A percentile compares a stretch with the other conserved stretches of the same genome.
Evolutionary conservation across 2,113 vertebrate species (phyloP).

Genomic region (Ammodytes marinus): DNA sequence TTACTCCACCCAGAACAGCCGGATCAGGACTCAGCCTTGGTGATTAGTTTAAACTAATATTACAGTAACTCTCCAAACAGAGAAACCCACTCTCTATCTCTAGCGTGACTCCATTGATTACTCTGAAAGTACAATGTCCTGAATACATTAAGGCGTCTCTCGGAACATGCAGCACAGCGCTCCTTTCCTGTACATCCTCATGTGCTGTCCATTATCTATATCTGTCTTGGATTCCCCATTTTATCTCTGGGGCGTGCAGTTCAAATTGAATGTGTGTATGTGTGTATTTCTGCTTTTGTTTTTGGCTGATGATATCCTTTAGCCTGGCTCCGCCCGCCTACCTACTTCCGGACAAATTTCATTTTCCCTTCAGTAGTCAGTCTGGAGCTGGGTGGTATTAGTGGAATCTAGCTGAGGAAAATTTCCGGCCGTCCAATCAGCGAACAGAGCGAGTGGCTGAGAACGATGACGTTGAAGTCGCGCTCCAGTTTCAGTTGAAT

Average conservation of each 20-base stretch:
- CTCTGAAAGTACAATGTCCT: slow-evolving; percentile 22
- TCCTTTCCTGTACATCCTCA: slow-evolving; percentile 5
- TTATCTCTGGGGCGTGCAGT: background rate
- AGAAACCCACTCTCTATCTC: background rate
- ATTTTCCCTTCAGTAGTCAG: too few relatives aligned
- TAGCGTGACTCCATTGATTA: slow-evolving; percentile 15
- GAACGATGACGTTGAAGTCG: too few relatives aligned
- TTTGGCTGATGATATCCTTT: background rate
- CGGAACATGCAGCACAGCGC: background rate
- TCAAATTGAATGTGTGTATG: background rate
- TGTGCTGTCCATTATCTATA: background rate
- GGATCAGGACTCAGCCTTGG: slow-evolving; percentile 21
- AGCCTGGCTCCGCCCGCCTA: too few relatives aligned
- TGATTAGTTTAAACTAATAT: slow-evolving; percentile 13
- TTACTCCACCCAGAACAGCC: slow-evolving; percentile 26
- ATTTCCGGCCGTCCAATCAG: too few relatives aligned
- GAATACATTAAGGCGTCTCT: background rate
- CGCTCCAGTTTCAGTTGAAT: too few relatives aligned
- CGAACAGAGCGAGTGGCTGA: too few relatives aligned
- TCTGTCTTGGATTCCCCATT: background rate
- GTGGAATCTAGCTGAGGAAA: too few relatives aligned
- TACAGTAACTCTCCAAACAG: slow-evolving; percentile 8
- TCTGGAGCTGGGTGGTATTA: too few relatives aligned
- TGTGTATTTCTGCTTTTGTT: background rate
- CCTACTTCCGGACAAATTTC: too few relatives aligned